These are phyloP conservation scores for Cryptoprocta ferox DNA, from an alignment of 2,797 vertebrate genomes.

Conservation along the genomic window DNA sequence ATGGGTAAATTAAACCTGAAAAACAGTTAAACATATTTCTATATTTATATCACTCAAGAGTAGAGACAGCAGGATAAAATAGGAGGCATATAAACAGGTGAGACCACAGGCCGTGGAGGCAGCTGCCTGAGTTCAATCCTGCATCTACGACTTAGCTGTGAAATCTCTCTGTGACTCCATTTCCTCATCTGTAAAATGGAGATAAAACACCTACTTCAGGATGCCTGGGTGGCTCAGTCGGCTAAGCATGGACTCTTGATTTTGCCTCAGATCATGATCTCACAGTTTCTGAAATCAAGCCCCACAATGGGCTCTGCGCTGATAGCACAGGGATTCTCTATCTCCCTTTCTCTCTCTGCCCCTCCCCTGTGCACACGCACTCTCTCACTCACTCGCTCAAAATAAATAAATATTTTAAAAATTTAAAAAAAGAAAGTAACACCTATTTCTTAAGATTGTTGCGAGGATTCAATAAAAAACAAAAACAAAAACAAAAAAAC, in stretches of 20 bases:
- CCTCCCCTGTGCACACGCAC: too few relatives aligned
- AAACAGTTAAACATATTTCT: neutral
- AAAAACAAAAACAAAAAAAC: neutral
- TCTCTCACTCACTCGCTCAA: too few relatives aligned
- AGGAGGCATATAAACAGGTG: neutral
- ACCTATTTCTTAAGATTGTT: constrained; percentile 10
- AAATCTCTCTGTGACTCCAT: constrained; percentile 11
- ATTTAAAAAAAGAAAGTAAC: neutral
- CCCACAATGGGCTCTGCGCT: too few relatives aligned
- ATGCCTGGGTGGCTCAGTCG: too few relatives aligned
- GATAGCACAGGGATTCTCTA: too few relatives aligned
- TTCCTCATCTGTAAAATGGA: neutral
- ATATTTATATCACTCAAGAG: neutral
- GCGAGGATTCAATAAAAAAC: neutral
- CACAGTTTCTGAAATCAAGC: too few relatives aligned
- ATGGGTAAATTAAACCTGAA: constrained; percentile 23
- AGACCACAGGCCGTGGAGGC: neutral
- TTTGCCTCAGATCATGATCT: too few relatives aligned
- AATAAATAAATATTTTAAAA: too few relatives aligned
- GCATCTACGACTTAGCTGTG: neutral
- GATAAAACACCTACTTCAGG: neutral
- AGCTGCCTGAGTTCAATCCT: constrained; percentile 27
- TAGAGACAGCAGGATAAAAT: neutral
- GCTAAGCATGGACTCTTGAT: too few relatives aligned
- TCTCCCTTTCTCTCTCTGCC: too few relatives aligned